Conservation (phyloP, 2,888 invertebrate species). For the Allacma fusca region DNA sequence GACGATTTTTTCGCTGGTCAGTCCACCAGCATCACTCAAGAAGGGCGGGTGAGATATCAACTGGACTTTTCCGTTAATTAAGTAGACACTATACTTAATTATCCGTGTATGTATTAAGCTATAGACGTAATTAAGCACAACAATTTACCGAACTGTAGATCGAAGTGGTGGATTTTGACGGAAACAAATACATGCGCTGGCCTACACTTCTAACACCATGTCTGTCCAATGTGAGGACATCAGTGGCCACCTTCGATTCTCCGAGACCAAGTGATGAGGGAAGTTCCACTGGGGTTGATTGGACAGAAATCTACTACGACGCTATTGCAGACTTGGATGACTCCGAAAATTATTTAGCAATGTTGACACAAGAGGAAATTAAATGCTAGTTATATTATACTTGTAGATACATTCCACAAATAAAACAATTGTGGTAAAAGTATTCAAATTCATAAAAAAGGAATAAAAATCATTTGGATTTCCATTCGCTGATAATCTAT, state of each 20-base stretch:
- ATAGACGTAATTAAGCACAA: not conserved
- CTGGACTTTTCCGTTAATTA: too few species aligned
- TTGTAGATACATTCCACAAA: too few species aligned
- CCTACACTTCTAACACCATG: not conserved
- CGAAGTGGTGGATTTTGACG: not conserved
- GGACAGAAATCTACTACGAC: constrained; percentile 3
- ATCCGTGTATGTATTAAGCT: too few species aligned
- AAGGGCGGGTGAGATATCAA: not conserved
- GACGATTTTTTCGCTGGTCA: not conserved
- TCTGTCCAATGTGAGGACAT: not conserved
- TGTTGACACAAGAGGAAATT: not conserved
- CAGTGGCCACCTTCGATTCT: not conserved
- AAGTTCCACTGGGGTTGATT: not conserved
- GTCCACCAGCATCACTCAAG: not conserved
- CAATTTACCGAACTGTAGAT: not conserved
- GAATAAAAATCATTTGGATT: too few species aligned
- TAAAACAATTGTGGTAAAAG: too few species aligned
- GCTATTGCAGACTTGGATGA: not conserved
- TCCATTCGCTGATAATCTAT: too few species aligned
- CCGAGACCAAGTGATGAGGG: not conserved
- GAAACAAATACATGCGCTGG: not conserved
- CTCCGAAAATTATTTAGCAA: not conserved
- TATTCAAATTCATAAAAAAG: too few species aligned
- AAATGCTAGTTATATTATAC: too few species aligned
- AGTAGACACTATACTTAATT: too few species aligned